These are phyloP conservation scores for Rhea americana DNA, from an alignment of 2,113 vertebrate species.

Conservation along the genomic window DNA sequence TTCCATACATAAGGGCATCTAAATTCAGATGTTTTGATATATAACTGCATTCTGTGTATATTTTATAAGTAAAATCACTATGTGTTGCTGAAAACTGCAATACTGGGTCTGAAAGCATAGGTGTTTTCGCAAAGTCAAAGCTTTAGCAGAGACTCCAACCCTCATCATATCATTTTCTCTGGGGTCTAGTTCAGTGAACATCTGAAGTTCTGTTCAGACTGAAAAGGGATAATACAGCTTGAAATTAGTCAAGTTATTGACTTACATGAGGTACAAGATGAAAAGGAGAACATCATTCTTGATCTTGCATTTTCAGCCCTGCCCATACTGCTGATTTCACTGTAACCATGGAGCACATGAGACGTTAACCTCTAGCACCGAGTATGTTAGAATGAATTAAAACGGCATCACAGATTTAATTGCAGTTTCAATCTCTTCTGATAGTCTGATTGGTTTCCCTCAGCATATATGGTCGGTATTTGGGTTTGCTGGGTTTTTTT, in stretches of 20 bases:
- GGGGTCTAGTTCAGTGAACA: neutral
- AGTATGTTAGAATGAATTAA: neutral
- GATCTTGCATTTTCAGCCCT: neutral
- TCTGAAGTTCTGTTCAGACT: neutral
- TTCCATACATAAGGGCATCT: neutral
- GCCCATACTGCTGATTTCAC: neutral
- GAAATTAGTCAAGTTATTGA: neutral
- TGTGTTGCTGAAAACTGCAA: neutral
- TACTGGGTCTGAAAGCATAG: neutral
- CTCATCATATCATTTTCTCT: neutral
- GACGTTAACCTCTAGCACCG: too few species aligned
- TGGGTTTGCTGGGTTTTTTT: neutral
- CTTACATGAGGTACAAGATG: fast-evolving
- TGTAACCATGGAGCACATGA: neutral
- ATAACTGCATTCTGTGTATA: neutral
- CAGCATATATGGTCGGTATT: neutral
- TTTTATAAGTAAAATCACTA: neutral
- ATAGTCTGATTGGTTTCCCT: neutral
- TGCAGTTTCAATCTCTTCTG: neutral
- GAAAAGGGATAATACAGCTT: neutral
- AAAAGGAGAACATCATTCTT: neutral
- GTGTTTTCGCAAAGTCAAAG: neutral
- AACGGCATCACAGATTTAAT: neutral
- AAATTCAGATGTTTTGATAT: neutral
- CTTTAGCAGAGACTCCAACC: neutral